Base-by-base conservation (phyloP, 2,113 vertebrate genomes). In the Pseudorhombus dupliciocellatus region DNA sequence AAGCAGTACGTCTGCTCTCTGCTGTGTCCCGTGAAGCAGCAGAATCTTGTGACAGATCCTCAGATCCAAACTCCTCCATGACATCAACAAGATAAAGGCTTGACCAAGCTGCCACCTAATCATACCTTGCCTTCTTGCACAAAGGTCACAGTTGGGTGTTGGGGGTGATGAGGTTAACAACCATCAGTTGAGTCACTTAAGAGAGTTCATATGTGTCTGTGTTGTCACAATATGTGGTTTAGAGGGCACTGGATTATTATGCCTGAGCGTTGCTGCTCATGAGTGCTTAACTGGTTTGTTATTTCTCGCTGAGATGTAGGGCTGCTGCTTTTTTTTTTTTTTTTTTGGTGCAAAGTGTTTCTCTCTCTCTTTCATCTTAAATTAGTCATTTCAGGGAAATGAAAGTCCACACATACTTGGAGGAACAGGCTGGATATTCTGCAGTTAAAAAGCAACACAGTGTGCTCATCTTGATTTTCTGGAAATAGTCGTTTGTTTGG, bases 401-500 rank as follows among this genome's bases (percentile, higher is more conserved):
- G 20, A 48, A 9, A 18, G 20, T 48, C 46, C 18, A 48, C n/a
- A 48, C 46, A 48, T 7, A 48, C 18, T 48, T 48, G 8, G 20
- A 6, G 46, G 20, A 48, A 48, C 46, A 14, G 46, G 46, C 74
- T 57, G 53, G 53, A 40, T 40, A 48, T 72, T 75, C 44, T 52
- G 58, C 51, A 48, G 46, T 57, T 71, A 37, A 50, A 44, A 44
- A 50, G 30, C 11, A 66, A 54, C 65, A 70, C 11, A 53, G 73
- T 77, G 61, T 10, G 34, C 40, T 50, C 68, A 75, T 75, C 59
- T 75, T 4, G 0, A 8, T 64, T 28, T 71, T 50, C 61, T 56
- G 20, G 42, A 52, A 75, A 75, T 75, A 68, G 62, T 74, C 74
- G 4, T 58, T 48, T 65, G 15, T 42, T 66, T 63, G 31, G 64